Conservation (phyloP, 2,797 vertebrate species). For the Falco berigora region DNA sequence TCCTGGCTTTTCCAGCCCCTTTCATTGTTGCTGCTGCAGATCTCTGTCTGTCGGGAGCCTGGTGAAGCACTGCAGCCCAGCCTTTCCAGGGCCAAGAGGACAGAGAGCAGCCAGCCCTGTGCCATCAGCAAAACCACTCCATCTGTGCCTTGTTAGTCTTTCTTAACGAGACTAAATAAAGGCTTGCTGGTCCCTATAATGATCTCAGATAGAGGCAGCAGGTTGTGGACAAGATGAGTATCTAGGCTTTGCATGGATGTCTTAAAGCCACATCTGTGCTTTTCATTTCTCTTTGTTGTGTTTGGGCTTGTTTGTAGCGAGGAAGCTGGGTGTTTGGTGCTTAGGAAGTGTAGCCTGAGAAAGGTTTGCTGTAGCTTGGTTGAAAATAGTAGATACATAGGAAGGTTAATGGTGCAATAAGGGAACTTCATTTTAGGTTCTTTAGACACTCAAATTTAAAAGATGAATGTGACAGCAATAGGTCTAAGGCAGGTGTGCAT, state of each 20-base stretch:
- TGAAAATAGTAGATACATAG: not conserved
- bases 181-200: not conserved
- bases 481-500: not conserved
- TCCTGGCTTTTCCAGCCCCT: not conserved
- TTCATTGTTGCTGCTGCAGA: not conserved
- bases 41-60: not conserved
- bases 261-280: not conserved
- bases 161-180: not conserved
- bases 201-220: not conserved
- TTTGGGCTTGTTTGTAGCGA: not conserved
- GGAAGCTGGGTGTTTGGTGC: not conserved
- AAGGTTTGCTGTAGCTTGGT: not conserved
- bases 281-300: not conserved
- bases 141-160: not conserved
- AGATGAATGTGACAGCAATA: not conserved
- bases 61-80: not conserved
- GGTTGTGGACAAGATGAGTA: not conserved
- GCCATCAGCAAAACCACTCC: not conserved
- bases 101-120: not conserved
- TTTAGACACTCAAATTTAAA: not conserved
- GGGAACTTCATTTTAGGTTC: not conserved
- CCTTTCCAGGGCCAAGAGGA: not conserved
- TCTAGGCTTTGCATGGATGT: not conserved
- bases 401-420: conserved; percentile 22
- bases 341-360: not conserved